Evolutionary conservation across 2,113 vertebrate species (phyloP).

Genomic region (Dicerorhinus sumatrensis): DNA sequence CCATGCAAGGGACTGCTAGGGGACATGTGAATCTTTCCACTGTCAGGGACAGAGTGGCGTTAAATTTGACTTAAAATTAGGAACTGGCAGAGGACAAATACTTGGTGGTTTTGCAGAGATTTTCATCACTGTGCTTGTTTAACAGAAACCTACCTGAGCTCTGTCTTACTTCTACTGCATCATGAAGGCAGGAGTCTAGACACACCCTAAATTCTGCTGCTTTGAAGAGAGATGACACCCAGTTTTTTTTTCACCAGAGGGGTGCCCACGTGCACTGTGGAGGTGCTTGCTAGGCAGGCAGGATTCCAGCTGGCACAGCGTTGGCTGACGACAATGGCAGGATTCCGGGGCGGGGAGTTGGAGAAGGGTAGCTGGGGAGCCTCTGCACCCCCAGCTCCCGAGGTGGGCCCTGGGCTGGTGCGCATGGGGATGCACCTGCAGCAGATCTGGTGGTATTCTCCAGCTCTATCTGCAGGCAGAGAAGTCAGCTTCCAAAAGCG

Average conservation of each 20-base stretch:
- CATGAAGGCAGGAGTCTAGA: not conserved
- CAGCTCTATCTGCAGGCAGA: not conserved
- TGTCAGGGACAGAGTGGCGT: not conserved
- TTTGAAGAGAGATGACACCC: not conserved
- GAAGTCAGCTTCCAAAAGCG: not conserved
- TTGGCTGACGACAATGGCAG: not conserved
- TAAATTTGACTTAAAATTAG: not conserved
- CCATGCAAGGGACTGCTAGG: not conserved
- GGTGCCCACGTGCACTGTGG: not conserved
- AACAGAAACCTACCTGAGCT: not conserved
- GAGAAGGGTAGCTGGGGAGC: fast-evolving
- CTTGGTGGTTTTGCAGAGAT: not conserved
- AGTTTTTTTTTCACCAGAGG: not conserved
- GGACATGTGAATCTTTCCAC: not conserved
- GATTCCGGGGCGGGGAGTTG: not conserved
- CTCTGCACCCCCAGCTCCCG: fast-evolving
- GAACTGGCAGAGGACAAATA: not conserved
- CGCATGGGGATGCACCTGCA: not conserved
- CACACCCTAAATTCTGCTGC: not conserved
- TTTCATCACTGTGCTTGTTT: not conserved
- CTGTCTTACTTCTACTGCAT: not conserved
- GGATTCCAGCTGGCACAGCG: not conserved
- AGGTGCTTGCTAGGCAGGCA: not conserved
- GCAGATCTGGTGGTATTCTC: not conserved
- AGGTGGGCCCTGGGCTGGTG: not conserved